These are phyloP conservation scores for Diadegma fenestrale DNA, from an alignment of 2,888 invertebrate species.

Conservation along the genomic window DNA sequence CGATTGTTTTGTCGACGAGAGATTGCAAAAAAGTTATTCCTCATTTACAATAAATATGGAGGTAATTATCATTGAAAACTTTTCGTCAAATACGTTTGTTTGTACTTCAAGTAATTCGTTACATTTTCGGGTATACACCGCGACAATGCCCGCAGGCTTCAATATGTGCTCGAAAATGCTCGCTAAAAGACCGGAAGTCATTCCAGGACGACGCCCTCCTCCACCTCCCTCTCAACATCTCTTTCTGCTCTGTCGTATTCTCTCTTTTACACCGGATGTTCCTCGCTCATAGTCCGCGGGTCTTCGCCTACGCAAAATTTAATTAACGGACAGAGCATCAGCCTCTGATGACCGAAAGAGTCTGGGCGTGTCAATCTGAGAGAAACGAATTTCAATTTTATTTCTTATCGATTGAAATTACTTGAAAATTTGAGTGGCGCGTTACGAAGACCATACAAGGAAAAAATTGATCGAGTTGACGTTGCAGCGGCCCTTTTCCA, in stretches of 20 bases:
- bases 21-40: background rate
- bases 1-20: background rate
- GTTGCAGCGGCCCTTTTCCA: no score
- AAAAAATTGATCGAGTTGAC: background rate
- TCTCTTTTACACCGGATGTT: slow-evolving; percentile 56
- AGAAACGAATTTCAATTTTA: background rate
- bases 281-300: slow-evolving; percentile 69
- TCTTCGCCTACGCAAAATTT: slow-evolving; percentile 65
- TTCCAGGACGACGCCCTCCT: slow-evolving; percentile 57
- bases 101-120: slow-evolving; percentile 11
- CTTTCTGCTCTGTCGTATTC: background rate
- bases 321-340: slow-evolving; percentile 53
- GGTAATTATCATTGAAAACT: background rate
- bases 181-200: slow-evolving; percentile 68
- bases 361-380: slow-evolving; percentile 28
- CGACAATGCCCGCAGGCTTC: slow-evolving; percentile 11
- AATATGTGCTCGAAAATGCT: slow-evolving; percentile 24
- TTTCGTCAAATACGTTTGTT: background rate
- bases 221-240: background rate
- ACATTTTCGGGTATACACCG: background rate
- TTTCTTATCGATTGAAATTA: slow-evolving; percentile 13
- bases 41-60: background rate
- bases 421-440: background rate
- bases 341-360: slow-evolving; percentile 46
- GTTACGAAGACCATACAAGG: background rate